phyloP scores from a whole-genome alignment of 1,140 invertebrate genomes.

The Drosophila ercepeae region DNA sequence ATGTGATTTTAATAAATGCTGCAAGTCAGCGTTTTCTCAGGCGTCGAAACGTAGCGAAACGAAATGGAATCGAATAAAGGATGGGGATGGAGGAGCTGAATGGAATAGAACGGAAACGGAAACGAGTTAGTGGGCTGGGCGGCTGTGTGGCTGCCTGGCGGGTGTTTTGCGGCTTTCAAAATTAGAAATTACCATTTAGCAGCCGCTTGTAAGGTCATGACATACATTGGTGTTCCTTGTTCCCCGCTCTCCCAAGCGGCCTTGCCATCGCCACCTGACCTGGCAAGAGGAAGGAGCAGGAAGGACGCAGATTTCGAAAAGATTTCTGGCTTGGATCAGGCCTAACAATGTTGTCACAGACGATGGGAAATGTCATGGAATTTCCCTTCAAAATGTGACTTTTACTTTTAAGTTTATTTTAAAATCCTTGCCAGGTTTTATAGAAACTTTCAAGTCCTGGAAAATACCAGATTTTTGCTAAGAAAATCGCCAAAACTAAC shows the following conservation, averaged over 20 bases:
- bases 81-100: not conserved
- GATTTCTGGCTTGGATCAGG: constrained; percentile 42
- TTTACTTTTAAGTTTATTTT: not conserved
- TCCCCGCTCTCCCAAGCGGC: constrained; percentile 7
- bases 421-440: no score
- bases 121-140: not conserved
- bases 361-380: no score
- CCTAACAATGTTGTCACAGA: no score
- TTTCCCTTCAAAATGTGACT: no score
- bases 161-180: constrained; percentile 12
- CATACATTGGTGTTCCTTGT: constrained; percentile 3
- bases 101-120: not conserved
- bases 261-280: constrained; percentile 30
- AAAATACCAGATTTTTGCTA: no score
- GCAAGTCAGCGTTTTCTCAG: constrained; percentile 5
- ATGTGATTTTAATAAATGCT: constrained; percentile 73
- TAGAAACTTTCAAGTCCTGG: no score
- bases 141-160: not conserved
- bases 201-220: constrained; percentile 10
- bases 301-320: constrained; percentile 8
- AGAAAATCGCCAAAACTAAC: not conserved
- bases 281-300: constrained; percentile 9
- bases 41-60: not conserved
- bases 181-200: constrained; percentile 68
- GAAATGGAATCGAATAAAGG: not conserved